These are phyloP conservation scores for Zaprionus taronus DNA, from an alignment of 1,140 invertebrate genomes.

Conservation along the genomic window DNA sequence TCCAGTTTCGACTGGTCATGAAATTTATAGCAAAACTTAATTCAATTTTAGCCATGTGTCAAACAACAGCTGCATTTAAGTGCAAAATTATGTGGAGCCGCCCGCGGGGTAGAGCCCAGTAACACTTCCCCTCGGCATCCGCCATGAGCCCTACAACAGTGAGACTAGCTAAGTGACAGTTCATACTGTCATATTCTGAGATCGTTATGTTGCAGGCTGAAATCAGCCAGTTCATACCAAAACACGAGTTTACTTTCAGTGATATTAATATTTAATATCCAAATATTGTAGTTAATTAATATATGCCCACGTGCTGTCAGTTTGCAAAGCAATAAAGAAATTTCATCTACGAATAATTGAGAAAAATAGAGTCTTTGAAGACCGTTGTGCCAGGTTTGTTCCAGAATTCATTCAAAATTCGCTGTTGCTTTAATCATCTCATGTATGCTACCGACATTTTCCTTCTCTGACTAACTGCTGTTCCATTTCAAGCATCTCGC, in stretches of 20 bases:
- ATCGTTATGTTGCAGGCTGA: slow-evolving; percentile 8
- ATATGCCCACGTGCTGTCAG: slow-evolving; percentile 4
- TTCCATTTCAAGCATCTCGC: background rate
- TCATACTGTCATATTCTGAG: slow-evolving; percentile 40
- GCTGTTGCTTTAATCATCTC: background rate
- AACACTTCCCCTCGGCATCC: background rate
- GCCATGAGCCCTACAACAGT: background rate
- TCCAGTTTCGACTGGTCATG: slow-evolving; percentile 54
- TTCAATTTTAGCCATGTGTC: slow-evolving; percentile 79
- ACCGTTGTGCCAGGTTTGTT: background rate
- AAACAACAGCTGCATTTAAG: slow-evolving; percentile 78
- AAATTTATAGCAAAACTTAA: slow-evolving; percentile 69
- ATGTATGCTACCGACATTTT: background rate
- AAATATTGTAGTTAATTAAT: slow-evolving; percentile 17
- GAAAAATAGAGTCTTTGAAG: no score
- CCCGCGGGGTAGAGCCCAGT: slow-evolving; percentile 6
- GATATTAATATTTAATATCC: slow-evolving; percentile 34
- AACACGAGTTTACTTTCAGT: background rate
- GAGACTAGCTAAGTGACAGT: slow-evolving; percentile 18
- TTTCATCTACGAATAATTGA: background rate
- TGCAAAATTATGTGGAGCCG: slow-evolving; percentile 73
- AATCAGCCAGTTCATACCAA: slow-evolving; percentile 2
- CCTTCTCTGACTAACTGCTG: background rate
- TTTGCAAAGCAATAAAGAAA: background rate
- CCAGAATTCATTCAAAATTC: background rate